Conservation (phyloP, 2,113 vertebrate genomes). For the Capricornis sumatraensis region DNA sequence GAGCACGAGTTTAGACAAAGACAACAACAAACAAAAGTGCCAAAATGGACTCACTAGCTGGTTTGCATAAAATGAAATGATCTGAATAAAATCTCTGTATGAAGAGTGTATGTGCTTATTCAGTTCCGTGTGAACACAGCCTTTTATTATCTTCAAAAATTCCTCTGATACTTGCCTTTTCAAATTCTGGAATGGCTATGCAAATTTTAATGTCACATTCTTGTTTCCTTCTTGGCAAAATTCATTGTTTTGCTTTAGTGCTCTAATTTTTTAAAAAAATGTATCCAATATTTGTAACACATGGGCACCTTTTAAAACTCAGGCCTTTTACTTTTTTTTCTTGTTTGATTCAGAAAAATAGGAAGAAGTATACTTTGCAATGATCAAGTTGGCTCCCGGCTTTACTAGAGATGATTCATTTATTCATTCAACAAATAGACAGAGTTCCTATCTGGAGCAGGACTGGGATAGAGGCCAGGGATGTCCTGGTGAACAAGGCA, state of each 20-base stretch:
- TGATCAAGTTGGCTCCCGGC: background rate
- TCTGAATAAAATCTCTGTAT: constrained; percentile 51
- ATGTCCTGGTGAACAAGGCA: background rate
- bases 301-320: constrained; percentile 20
- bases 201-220: constrained; percentile 65
- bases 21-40: constrained; percentile 66
- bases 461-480: background rate
- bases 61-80: constrained; percentile 51
- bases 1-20: constrained; percentile 77
- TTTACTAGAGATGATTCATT: background rate
- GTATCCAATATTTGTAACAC: constrained; percentile 49
- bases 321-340: background rate
- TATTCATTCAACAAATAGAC: background rate
- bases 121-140: constrained; percentile 60
- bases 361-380: background rate
- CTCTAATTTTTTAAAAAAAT: constrained; percentile 52
- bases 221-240: constrained; percentile 61
- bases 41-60: constrained; percentile 58
- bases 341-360: background rate
- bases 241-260: constrained; percentile 63
- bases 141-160: constrained; percentile 53
- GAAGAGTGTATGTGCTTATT: constrained; percentile 17
- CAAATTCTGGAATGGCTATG: constrained; percentile 47
- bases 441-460: background rate
- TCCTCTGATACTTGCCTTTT: constrained; percentile 63